phyloP scores from a whole-genome alignment of 2,888 invertebrate species.

The Pomacea canaliculata region DNA sequence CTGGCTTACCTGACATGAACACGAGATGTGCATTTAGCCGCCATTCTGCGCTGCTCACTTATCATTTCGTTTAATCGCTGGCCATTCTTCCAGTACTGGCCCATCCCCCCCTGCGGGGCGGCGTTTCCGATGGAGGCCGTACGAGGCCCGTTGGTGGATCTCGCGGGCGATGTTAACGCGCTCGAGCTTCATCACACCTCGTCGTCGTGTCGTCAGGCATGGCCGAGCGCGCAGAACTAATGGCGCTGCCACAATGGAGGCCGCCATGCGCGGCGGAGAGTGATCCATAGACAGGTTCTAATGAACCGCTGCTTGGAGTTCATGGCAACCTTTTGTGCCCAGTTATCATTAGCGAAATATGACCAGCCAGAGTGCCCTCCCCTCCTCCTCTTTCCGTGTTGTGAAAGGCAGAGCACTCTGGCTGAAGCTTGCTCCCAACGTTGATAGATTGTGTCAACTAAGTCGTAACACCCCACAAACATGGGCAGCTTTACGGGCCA shows the following conservation, averaged over 20 bases:
- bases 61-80: constrained; percentile 20
- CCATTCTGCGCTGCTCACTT: constrained; percentile 30
- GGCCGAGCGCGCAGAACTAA: constrained; percentile 6
- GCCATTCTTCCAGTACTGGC: constrained; percentile 10
- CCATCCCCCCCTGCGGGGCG: constrained; percentile 1
- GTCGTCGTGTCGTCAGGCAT: neutral
- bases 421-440: too few relatives aligned
- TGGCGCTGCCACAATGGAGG: constrained; percentile 4
- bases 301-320: constrained; percentile 3
- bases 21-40: constrained; percentile 30
- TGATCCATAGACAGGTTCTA: constrained; percentile 2
- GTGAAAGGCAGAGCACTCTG: too few relatives aligned
- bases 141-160: neutral
- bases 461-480: too few relatives aligned
- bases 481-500: too few relatives aligned
- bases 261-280: neutral
- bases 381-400: too few relatives aligned
- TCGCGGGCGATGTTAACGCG: neutral
- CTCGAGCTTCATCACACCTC: neutral
- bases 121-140: constrained; percentile 16
- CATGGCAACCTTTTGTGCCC: constrained; percentile 3
- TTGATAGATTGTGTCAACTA: too few relatives aligned
- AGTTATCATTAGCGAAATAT: neutral
- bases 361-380: too few relatives aligned
- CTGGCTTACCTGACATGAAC: constrained; percentile 31